Percentiles rank a stretch among this genome's conserved stretches.
Conservation (phyloP, 2,113 vertebrate genomes). For the Scophthalmus maximus region DNA sequence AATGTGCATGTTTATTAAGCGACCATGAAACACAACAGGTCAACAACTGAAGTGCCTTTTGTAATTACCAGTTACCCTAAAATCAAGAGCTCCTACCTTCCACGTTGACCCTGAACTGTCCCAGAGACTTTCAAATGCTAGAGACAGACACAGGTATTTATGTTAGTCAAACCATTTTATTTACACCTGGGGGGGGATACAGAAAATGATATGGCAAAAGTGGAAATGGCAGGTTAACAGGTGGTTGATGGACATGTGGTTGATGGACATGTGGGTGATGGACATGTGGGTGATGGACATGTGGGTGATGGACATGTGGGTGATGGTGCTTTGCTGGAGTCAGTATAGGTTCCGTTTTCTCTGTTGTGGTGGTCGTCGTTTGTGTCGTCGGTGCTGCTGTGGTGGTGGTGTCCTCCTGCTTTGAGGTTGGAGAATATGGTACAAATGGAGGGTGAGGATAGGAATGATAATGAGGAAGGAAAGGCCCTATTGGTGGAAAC, state of each 20-base stretch:
- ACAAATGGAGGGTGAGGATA: background rate
- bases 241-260: background rate
- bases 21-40: too few species aligned
- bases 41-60: background rate
- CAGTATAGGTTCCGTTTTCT: fast-evolving
- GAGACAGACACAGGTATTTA: background rate
- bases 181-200: background rate
- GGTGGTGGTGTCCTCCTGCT: background rate
- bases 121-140: background rate
- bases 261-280: background rate
- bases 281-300: background rate
- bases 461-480: background rate
- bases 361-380: background rate
- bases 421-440: background rate
- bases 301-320: background rate
- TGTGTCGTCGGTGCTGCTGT: fast-evolving
- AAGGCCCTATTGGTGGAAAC: too few species aligned
- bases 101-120: background rate
- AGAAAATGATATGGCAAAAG: background rate
- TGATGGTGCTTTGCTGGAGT: fast-evolving
- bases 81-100: background rate
- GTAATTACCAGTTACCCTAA: background rate
- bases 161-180: constrained; percentile 27
- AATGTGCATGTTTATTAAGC: too few species aligned
- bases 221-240: background rate